Evolutionary conservation across 1,140 invertebrate genomes (phyloP).

Genomic region (Drosophila leontia): DNA sequence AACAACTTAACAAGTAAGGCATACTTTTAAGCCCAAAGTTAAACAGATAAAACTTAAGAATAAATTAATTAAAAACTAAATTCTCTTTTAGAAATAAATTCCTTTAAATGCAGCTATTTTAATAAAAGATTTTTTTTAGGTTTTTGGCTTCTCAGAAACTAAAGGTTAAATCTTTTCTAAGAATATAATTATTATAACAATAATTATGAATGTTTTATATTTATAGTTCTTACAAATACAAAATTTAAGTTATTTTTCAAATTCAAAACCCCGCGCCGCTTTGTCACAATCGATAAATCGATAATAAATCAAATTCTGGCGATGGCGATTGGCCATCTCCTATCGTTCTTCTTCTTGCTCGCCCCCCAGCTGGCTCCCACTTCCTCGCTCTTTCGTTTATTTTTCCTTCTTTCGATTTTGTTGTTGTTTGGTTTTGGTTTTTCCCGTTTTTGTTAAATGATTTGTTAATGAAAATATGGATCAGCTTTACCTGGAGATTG

Average conservation of each 20-base stretch:
- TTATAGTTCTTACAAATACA: no score
- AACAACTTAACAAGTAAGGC: background rate
- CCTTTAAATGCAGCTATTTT: background rate
- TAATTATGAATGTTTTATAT: no score
- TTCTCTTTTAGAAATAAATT: background rate
- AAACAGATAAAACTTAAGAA: background rate
- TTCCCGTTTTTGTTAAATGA: constrained; percentile 63
- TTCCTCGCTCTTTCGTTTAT: constrained; percentile 27
- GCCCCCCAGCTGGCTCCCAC: constrained; percentile 33
- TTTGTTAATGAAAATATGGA: constrained; percentile 70
- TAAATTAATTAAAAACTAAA: background rate
- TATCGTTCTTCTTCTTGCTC: constrained; percentile 8
- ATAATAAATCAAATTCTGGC: no score
- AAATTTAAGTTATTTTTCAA: background rate
- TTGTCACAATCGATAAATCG: constrained; percentile 4
- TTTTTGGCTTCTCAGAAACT: no score
- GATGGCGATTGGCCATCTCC: background rate
- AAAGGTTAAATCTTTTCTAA: background rate
- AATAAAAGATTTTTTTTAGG: background rate
- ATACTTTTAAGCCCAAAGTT: background rate
- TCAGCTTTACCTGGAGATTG: constrained; percentile 80
- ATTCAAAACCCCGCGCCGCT: background rate
- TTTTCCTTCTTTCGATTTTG: constrained; percentile 32
- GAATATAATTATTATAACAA: background rate
- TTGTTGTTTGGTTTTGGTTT: constrained; percentile 48